These are phyloP conservation scores for Drosophila nigromelanica DNA, from an alignment of 1,140 invertebrate species.

Conservation along the genomic window DNA sequence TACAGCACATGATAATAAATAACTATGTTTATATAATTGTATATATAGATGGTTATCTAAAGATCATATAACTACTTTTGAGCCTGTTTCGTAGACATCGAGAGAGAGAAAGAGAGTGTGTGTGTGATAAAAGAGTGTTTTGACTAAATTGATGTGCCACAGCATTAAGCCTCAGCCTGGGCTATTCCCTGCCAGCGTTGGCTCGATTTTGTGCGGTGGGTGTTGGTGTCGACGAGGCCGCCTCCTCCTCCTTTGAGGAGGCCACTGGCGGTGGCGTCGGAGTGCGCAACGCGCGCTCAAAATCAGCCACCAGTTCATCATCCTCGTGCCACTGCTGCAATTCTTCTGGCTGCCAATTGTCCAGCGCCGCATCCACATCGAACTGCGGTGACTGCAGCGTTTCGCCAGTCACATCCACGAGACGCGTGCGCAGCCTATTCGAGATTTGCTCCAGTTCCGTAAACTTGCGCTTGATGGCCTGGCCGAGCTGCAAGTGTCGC, in stretches of 20 bases:
- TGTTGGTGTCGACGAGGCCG: slow-evolving; percentile 23
- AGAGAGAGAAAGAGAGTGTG: slow-evolving; percentile 46
- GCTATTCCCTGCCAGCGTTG: slow-evolving; percentile 64
- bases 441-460: slow-evolving; percentile 87
- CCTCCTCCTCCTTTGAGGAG: neutral
- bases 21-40: slow-evolving; percentile 28
- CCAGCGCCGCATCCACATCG: slow-evolving; percentile 53
- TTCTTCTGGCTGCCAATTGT: slow-evolving; percentile 60
- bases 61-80: slow-evolving; percentile 62
- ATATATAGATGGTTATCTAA: slow-evolving; percentile 57
- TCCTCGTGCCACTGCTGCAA: slow-evolving; percentile 84
- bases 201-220: slow-evolving; percentile 56
- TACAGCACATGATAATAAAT: slow-evolving; percentile 59
- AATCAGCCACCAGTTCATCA: slow-evolving; percentile 85
- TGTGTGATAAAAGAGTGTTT: slow-evolving; percentile 24
- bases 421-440: slow-evolving; percentile 85
- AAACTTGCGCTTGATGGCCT: slow-evolving; percentile 86
- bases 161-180: slow-evolving; percentile 41
- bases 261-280: slow-evolving; percentile 64
- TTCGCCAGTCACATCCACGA: slow-evolving; percentile 86
- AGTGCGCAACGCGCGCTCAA: slow-evolving; percentile 70
- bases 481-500: slow-evolving; percentile 77
- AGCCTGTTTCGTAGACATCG: slow-evolving; percentile 66
- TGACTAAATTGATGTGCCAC: slow-evolving; percentile 45
- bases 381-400: slow-evolving; percentile 81